A percentile compares a stretch with the other conserved stretches of the same genome.
Evolutionary conservation across 2,113 vertebrate species (phyloP).

Genomic region (Casuarius casuarius): DNA sequence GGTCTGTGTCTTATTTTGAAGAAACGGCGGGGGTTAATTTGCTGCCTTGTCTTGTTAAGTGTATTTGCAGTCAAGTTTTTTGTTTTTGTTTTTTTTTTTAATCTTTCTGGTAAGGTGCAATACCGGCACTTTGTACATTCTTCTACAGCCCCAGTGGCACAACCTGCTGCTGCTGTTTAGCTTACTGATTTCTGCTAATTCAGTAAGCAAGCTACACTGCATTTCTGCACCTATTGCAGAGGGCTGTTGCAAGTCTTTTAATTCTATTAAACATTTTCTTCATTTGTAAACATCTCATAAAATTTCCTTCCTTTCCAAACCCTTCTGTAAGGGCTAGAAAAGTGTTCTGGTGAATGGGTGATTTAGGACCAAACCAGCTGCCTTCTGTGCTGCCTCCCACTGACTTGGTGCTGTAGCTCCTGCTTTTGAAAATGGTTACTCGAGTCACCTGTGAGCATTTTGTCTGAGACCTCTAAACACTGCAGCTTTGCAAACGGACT

Average conservation of each 20-base stretch:
- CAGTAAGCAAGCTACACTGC: background rate
- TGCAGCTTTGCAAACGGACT: too few species aligned
- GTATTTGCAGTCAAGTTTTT: background rate
- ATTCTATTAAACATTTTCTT: background rate
- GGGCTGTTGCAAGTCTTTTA: background rate
- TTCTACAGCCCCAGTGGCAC: background rate
- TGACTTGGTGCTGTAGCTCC: too few species aligned
- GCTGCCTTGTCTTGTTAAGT: background rate
- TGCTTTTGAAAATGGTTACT: too few species aligned
- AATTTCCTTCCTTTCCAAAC: background rate
- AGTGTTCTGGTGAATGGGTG: background rate
- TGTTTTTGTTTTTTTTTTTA: too few species aligned
- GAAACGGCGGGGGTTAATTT: background rate
- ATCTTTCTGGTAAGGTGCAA: background rate
- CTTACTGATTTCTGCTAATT: background rate
- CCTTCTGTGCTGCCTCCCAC: too few species aligned
- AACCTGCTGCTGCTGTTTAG: background rate
- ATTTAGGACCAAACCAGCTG: too few species aligned
- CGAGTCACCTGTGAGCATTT: too few species aligned
- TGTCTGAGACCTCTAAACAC: too few species aligned
- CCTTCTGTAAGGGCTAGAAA: background rate
- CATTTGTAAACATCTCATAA: rapidly evolving
- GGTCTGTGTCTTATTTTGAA: background rate
- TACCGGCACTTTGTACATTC: background rate
- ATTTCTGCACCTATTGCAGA: background rate